Evolutionary conservation across 2,113 vertebrate species (phyloP).

Genomic region (Urocynchramus pylzowi): DNA sequence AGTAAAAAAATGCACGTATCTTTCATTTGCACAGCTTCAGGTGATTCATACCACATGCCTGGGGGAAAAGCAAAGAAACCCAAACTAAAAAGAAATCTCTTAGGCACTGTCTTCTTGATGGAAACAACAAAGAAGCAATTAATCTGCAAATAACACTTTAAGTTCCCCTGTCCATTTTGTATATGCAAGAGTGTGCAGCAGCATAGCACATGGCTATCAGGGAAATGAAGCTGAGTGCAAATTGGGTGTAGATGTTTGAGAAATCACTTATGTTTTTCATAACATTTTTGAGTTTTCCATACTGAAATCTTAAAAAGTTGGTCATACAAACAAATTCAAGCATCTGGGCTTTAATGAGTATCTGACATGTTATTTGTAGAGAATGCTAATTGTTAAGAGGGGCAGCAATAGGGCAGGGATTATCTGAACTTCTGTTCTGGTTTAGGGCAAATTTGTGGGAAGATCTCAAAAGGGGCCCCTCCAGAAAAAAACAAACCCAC

Average conservation of each 20-base stretch:
- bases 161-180: neutral
- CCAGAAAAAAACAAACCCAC: too few species aligned
- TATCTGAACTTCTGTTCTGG: neutral
- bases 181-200: neutral
- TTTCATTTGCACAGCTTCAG: neutral
- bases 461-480: too few species aligned
- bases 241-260: neutral
- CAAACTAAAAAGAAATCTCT: neutral
- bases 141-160: neutral
- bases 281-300: neutral
- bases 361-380: neutral
- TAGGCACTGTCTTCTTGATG: neutral
- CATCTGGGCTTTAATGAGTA: neutral
- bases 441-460: too few species aligned
- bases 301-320: neutral
- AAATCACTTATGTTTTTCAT: neutral
- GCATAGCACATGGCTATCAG: neutral
- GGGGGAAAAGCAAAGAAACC: fast-evolving
- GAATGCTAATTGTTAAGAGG: neutral
- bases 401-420: neutral
- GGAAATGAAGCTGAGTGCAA: neutral
- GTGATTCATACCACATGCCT: neutral
- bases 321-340: neutral
- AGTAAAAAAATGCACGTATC: neutral
- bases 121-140: neutral